phyloP scores from a whole-genome alignment of 2,797 vertebrate genomes.

The Eospalax fontanierii region DNA sequence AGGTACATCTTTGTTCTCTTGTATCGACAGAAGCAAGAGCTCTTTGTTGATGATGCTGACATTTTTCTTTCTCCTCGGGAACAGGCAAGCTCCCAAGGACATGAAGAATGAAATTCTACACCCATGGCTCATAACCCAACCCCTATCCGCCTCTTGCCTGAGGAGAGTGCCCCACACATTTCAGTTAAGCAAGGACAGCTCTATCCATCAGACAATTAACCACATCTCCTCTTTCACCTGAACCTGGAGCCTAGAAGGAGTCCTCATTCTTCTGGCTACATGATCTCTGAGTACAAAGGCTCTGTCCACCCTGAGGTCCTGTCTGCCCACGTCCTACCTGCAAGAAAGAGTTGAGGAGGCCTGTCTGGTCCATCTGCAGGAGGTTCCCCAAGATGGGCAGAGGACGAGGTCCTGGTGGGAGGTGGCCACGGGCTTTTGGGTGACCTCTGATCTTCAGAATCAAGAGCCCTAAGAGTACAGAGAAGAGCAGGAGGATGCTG shows the following conservation, averaged over 20 bases:
- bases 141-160: rapidly evolving
- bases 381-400: constrained; percentile 87
- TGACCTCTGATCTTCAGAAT: constrained; percentile 9
- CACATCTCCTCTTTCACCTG: neutral
- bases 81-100: neutral
- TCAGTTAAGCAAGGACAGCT: rapidly evolving
- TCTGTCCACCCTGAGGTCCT: neutral
- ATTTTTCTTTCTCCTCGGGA: neutral
- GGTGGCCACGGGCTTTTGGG: neutral
- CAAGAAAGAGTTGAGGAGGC: constrained; percentile 72
- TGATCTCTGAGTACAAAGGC: neutral
- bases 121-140: rapidly evolving
- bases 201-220: too few relatives aligned
- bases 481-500: constrained; percentile 30
- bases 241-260: neutral
- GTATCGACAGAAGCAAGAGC: neutral
- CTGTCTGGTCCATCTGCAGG: constrained; percentile 81
- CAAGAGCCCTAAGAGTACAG: constrained; percentile 32
- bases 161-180: neutral
- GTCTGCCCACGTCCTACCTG: neutral
- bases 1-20: neutral
- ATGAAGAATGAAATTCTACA: neutral
- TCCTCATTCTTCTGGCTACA: neutral
- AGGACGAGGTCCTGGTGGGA: constrained; percentile 87
- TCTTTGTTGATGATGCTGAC: neutral